phyloP scores from a whole-genome alignment of 1,140 invertebrate species.

The Ericerus pela region DNA sequence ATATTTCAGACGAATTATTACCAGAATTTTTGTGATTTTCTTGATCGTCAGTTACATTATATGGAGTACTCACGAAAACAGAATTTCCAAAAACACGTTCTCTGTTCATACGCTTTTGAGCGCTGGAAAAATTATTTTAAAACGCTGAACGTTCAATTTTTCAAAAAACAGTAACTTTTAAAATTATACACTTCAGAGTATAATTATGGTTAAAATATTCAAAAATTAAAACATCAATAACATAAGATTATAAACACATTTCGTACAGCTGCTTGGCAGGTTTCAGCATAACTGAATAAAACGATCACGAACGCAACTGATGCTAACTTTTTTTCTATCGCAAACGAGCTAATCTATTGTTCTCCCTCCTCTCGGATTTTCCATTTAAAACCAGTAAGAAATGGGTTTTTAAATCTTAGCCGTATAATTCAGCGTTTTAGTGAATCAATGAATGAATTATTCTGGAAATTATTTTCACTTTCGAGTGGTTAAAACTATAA shows the following conservation, averaged over 20 bases:
- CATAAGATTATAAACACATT: not conserved
- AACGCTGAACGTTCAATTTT: not conserved
- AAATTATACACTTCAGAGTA: not conserved
- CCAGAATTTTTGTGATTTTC: not conserved
- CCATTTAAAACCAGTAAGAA: no score
- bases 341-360: no score
- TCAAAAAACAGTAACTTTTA: not conserved
- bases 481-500: no score
- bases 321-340: no score
- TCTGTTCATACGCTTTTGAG: constrained; percentile 68
- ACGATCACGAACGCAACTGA: no score
- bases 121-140: constrained; percentile 36
- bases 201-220: not conserved
- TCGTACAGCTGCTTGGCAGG: not conserved
- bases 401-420: no score
- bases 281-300: not conserved
- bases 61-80: constrained; percentile 18
- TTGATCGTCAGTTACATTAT: constrained; percentile 16
- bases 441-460: no score
- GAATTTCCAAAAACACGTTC: constrained; percentile 56
- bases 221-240: not conserved
- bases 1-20: not conserved
- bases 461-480: no score
- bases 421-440: no score
- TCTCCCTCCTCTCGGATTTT: no score